A percentile compares a stretch with the other conserved stretches of the same genome.
phyloP scores from a whole-genome alignment of 2,797 vertebrate species.

The Rallus crepitans region DNA sequence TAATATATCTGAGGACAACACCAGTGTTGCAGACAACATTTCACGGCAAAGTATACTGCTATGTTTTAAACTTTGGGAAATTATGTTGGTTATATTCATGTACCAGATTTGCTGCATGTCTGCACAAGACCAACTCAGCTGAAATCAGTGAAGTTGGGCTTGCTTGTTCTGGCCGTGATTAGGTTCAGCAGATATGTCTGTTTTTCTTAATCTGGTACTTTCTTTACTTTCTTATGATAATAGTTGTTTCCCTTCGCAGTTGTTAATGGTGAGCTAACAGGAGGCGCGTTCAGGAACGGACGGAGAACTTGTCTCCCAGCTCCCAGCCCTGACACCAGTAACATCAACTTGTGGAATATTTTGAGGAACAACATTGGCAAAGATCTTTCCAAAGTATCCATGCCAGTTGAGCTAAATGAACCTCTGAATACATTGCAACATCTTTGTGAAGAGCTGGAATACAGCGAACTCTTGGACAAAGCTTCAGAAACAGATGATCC shows the following conservation, averaged over 20 bases:
- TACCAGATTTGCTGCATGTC: constrained; percentile 16
- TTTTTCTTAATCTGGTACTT: background rate
- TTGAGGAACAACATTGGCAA: constrained; percentile 99
- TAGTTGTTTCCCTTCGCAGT: constrained; percentile 79
- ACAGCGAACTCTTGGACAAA: constrained; percentile 97
- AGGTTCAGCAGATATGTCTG: background rate
- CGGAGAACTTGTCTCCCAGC: constrained; percentile 91
- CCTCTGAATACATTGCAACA: constrained; percentile 98
- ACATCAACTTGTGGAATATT: constrained; percentile 99
- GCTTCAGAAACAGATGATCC: constrained; percentile 93
- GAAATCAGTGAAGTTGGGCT: constrained; percentile 12
- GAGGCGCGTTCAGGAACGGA: constrained; percentile 93
- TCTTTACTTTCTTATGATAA: background rate
- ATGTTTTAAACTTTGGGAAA: constrained; percentile 41
- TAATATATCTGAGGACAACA: constrained; percentile 99
- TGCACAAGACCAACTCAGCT: background rate
- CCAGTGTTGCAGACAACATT: constrained; percentile 96
- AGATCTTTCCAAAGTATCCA: constrained; percentile 98
- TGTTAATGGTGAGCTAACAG: constrained; percentile 94
- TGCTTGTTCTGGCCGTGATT: background rate
- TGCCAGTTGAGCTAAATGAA: constrained; percentile 98
- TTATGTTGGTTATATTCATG: background rate
- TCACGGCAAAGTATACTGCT: constrained; percentile 92
- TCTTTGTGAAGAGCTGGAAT: constrained; percentile 98
- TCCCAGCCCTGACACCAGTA: constrained; percentile 95